Base-by-base conservation (phyloP, 2,888 invertebrate genomes). In the Mesorhabditis belari region DNA sequence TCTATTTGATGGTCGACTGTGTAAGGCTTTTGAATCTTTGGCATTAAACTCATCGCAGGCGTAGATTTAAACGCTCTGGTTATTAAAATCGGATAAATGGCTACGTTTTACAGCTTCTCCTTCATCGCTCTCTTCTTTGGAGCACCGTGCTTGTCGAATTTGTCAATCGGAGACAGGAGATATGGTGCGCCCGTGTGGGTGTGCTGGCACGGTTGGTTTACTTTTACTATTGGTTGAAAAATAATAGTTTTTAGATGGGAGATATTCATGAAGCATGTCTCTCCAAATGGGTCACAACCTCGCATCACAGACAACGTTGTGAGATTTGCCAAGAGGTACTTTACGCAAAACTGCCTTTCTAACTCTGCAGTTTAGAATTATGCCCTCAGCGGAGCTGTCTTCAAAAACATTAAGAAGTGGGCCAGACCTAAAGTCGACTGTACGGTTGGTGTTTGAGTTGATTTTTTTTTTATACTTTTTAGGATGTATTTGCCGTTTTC, bases 111-210 rank as follows among this genome's bases (percentile, higher is more conserved):
- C 60, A n/a, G 51, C 55, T 4, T 60, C 58, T 3, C 49, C 49
- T 5, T 55, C 61, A 19, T 62, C 65, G 57, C 57, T 61, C 44
- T 58, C 63, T 5, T 63, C 66, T 4, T 28, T 57, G 19, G 65
- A 65, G 12, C 60, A 66, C 6, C 59, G 68, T 25, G 66, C 70
- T 19, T 77, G 77, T 61, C 67, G 77, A 29, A 77, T 77, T 55
- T 77, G 77, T 65, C 76, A 76, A 58, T 74, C 73, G 49, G 76
- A 74, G 50, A 69, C 69, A 6, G 76, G 74, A 4, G 62, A 53
- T 21, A 71, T 77, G 71, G 68, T 76, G 2, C 68, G 72, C 49
- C 77, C 77, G 21, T 77, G 77, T 49, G 72, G 67, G 44, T 77
- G 77, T 58, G 60, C 68, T 25, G 77, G 77, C 64, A 74, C 76